Evolutionary conservation across 1,140 invertebrate species (phyloP), one percentile per base, ranked within the genome.

Genomic region (Meloidogyne hapla): DNA sequence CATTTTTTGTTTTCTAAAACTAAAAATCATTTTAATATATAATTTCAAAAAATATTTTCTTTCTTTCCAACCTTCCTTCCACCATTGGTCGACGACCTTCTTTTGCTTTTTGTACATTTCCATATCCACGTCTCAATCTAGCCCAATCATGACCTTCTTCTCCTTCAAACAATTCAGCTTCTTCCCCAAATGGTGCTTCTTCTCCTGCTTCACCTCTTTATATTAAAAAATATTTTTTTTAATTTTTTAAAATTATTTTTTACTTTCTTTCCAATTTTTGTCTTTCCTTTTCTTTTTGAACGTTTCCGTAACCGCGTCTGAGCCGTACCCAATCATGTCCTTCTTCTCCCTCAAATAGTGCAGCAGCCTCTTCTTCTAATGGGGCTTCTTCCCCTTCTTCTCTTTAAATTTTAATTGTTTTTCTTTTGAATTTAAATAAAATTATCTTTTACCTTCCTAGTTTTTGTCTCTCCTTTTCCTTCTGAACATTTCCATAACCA

Each of bases 91-190:
- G 48, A 6, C 18, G 18, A 0, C 18, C 48, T 25, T 56, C 48
- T 5, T 61, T 45, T 28, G 21, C 67, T 28, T 69, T 69, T 48
- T 69, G 67, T 21, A 69, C 67, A 48, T 69, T 69, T 40, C 67
- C 67, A 33, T 69, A 69, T 26, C 67, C 67, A 23, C 48, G 40
- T 18, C 67, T 26, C 12, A 69, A 6, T 69, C 67, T 10, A 3
- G 67, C 40, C 48, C 48, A 56, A 56, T 56, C 48, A 56, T 56
- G 48, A 21, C 48, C 48, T 56, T 56, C 48, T 5, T 56, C 48
- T 56, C 48, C 48, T 21, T 56, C 48, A 56, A 56, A 56, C 18
- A 56, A 21, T n/a, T 15, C n/a, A 56, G 48, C 48, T 9, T 56
- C 48, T 1, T 56, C 42, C 1, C 18, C n/a, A 56, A 56, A 56